Base-by-base conservation (phyloP, 2,113 vertebrate genomes). In the Peromyscus californicus region DNA sequence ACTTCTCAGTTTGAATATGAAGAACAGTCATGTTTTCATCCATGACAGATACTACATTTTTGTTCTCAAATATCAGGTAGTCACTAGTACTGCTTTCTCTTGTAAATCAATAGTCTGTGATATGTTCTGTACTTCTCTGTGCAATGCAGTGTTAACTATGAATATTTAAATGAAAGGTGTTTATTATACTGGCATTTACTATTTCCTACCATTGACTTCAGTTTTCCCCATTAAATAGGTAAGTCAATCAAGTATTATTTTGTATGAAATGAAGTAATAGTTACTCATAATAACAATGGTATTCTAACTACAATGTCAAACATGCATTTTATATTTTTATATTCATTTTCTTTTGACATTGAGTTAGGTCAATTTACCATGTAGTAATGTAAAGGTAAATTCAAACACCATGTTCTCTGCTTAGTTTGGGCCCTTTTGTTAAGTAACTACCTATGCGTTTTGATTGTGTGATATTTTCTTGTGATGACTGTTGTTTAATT, bases 51-150 rank as follows among this genome's bases (percentile, higher is more conserved):
- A 85, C 22, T 65, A 70, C 59, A 83, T 67, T 91, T 92, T 83
- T 61, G 48, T 94, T 86, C 36, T 70, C 63, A 86, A 74, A 91
- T 42, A 95, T 69, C 85, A 86, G 33, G 61, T 80, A 92, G 57
- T 82, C 76, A 91, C 94, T 95, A 48, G 72, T 83, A 67, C 84
- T 93, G 96, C 96, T 96, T 98, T 90, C 96, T 95, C 89, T 97
- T 97, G 94, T 96, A 85, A 93, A 45, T 95, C 93, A 97, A 57
- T n/a, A 59, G 51, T 95, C 85, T 93, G 90, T 93, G 90, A 89
- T 83, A 78, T 33, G 51, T 80, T 93, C 86, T 97, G 85, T 95
- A 94, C 85, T 97, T 96, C 83, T 92, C 65, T 95, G 94, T 96
- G 95, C 82, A 91, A 84, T 95, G 85, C 91, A 90, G 4, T 89